phyloP scores from a whole-genome alignment of 2,888 invertebrate species.

The Hirtodrosophila alboralis region DNA sequence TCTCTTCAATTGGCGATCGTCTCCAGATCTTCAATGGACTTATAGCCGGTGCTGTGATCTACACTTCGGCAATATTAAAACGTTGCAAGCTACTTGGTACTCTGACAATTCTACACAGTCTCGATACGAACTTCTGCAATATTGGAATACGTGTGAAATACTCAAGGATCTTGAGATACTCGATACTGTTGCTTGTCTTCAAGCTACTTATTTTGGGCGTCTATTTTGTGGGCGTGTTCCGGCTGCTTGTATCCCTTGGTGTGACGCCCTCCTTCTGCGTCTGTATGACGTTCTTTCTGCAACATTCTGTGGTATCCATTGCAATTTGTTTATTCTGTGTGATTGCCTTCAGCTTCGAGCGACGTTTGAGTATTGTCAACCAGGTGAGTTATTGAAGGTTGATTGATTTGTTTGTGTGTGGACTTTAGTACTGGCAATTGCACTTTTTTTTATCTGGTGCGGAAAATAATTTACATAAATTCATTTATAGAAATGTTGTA shows the following conservation, averaged over 20 bases:
- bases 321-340: conserved; percentile 82
- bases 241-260: conserved; percentile 73
- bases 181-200: conserved; percentile 73
- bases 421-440: no score
- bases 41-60: conserved; percentile 79
- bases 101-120: conserved; percentile 70
- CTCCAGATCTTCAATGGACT: conserved; percentile 81
- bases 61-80: conserved; percentile 75
- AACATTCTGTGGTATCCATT: conserved; percentile 81
- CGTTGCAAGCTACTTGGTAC: conserved; percentile 74
- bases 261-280: conserved; percentile 80
- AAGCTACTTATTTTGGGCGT: conserved; percentile 75
- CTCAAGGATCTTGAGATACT: conserved; percentile 80
- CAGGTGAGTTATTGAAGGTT: conserved; percentile 70
- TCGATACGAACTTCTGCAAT: conserved; percentile 78
- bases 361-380: conserved; percentile 81
- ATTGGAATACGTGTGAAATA: conserved; percentile 82
- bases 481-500: no score
- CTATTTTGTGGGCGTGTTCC: conserved; percentile 81
- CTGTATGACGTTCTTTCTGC: conserved; percentile 81
- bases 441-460: no score
- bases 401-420: no score
- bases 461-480: no score
- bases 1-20: conserved; percentile 81
- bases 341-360: conserved; percentile 79